A percentile compares a stretch with the other conserved stretches of the same genome.
Conservation (phyloP, 2,113 vertebrate species). For the Poicephalus gulielmi region DNA sequence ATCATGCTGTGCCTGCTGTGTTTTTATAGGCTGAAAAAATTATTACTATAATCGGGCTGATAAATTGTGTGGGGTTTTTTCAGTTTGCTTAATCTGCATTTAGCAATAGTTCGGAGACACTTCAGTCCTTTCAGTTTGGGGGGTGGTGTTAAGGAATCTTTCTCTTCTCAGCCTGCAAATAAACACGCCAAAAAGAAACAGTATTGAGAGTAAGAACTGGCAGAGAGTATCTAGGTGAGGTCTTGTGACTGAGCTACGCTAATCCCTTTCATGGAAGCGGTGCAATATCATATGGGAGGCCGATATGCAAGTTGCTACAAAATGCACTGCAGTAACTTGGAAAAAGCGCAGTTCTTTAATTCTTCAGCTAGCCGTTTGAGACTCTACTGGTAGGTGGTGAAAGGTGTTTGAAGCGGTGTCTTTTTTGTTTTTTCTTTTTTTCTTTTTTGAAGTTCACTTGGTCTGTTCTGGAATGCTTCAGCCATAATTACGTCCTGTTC, state of each 20-base stretch:
- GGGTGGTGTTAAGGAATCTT: not conserved
- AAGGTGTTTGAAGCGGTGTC: not conserved
- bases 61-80: constrained; percentile 3
- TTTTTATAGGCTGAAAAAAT: not conserved
- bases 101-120: not conserved
- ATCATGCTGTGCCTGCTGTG: not conserved
- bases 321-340: not conserved
- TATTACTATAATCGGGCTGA: constrained; percentile 14
- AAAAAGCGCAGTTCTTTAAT: not conserved
- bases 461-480: constrained; percentile 53
- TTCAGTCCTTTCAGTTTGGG: not conserved
- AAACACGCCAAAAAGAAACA: not conserved
- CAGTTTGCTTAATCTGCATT: not conserved
- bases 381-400: not conserved
- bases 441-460: constrained; percentile 47
- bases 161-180: not conserved
- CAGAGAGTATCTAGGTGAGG: not conserved
- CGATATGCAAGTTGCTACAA: not conserved
- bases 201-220: not conserved
- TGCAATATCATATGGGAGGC: not conserved
- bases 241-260: not conserved
- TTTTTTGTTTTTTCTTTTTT: not conserved
- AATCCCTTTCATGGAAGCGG: not conserved
- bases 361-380: not conserved
- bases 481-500: constrained; percentile 50